Base-by-base conservation (phyloP, 2,797 vertebrate genomes). In the Sebastes oblongus region DNA sequence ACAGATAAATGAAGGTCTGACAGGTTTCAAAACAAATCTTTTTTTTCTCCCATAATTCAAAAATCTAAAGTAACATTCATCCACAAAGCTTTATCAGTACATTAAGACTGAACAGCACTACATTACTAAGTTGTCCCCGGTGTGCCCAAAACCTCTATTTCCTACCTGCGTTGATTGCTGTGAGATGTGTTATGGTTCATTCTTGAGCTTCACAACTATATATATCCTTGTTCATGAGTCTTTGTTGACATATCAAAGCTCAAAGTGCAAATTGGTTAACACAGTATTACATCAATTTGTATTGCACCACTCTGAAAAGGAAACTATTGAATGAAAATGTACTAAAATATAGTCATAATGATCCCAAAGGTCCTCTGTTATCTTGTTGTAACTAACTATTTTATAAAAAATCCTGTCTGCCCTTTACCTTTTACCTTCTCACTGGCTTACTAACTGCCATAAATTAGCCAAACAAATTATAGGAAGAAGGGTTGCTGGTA, bases 401-500 rank as follows among this genome's bases (percentile, higher is more conserved):
- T 46, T 18, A 46, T 46, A 46, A 46, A 46, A 46, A 4, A 59
- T 59, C 16, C 32, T 58, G 67, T 32, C 20, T 55, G 30, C 11
- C 0, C 10, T 34, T 34, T 24, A 62, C 10, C 6, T 30, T 29
- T 60, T 27, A 27, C 24, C 55, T 42, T 13, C 54, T 12, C 56
- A 11, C 18, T 12, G 6, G n/a, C 3, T 36, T 22, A 64, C 32
- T 16, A 46, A 46, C 14, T 3, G 42, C 6, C 20, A 34, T n/a
- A 62, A 34, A 62, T 13, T 22, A 8, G 12, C 20, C 20, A 32
- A 30, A 32, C 20, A 10, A 32, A 30, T 20, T 42, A 42, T 42
- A 16, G 42, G 42, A 0, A 3, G 0, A 56, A 24, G 22, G 5
- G 22, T 25, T 22, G 20, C 9, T 13, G 24, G 0, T 25, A 58